Evolutionary conservation across 2,888 invertebrate species (phyloP), one percentile per base, ranked within the genome.

Genomic region (Hirtodrosophila duncani): DNA sequence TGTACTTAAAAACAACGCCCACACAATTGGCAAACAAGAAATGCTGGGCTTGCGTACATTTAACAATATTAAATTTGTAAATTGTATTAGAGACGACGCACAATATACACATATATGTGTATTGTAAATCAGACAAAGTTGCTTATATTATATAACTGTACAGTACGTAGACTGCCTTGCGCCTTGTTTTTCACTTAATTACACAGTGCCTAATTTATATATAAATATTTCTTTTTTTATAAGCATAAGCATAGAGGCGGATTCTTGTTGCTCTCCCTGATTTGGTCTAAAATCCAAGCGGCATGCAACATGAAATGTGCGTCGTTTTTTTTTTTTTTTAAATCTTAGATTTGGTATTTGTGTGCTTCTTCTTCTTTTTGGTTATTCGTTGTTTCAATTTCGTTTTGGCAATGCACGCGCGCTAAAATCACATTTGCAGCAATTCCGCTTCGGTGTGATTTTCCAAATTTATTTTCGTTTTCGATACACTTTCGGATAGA

Each of bases 341-440:
- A 26, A n/a, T 11, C 9, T 24, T 53, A n/a, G n/a, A n/a, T 50
- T 8, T 45, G 16, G 41, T 30, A 23, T 42, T n/a, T 21, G 49
- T 50, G 3, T 24, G 9, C 39, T 24, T 29, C 13, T 18, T 24
- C n/a, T 36, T 3, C n/a, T 11, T 27, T 18, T 45, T 56, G 41
- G 27, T 46, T 46, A 48, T 29, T 24, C 38, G 39, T 16, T 34
- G 24, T 24, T 60, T 34, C 31, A 26, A 26, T 49, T 75, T 75
- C 75, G 75, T 74, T 66, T 67, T 67, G 61, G 62, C 62, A 72
- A 66, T 70, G 75, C 75, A 71, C 74, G 66, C 69, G 72, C 74
- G 56, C 48, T 13, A 36, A 18, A n/a, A 18, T 13, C 21, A 55
- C 56, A 55, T 24, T 51, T 51, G 50, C 50, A 51, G 24, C n/a